Evolutionary conservation across 2,113 vertebrate species (phyloP).

Genomic region (Sterrhoptilus dennistouni): DNA sequence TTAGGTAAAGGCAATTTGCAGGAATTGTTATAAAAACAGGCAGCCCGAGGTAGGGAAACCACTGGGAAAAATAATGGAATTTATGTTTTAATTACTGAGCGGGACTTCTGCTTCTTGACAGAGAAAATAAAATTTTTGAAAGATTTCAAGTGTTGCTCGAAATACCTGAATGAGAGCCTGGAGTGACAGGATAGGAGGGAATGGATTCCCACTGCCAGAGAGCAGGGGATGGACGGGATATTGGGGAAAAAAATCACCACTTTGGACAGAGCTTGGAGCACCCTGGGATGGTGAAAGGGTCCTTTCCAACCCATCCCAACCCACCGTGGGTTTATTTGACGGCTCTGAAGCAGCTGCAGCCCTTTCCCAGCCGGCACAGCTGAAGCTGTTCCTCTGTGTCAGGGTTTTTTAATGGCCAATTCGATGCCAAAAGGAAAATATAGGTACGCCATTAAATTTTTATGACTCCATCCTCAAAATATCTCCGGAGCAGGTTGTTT

Average conservation of each 20-base stretch:
- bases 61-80: background rate
- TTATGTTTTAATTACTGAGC: background rate
- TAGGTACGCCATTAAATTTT: background rate
- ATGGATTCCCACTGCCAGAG: background rate
- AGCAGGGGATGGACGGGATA: too few relatives aligned
- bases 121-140: background rate
- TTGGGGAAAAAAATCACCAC: accelerated
- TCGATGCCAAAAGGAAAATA: background rate
- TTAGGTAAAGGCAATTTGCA: background rate
- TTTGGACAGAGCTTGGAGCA: background rate
- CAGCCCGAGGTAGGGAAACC: background rate
- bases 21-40: background rate
- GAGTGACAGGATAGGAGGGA: background rate
- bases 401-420: background rate
- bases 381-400: background rate
- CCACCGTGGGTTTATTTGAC: background rate
- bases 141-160: background rate
- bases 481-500: background rate
- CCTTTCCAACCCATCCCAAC: background rate
- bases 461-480: background rate
- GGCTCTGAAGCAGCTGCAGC: background rate
- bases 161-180: too few relatives aligned
- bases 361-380: background rate
- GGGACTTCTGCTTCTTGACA: background rate
- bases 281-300: accelerated